These are phyloP conservation scores for Synchiropus splendidus DNA, from an alignment of 2,113 vertebrate species.

Conservation along the genomic window DNA sequence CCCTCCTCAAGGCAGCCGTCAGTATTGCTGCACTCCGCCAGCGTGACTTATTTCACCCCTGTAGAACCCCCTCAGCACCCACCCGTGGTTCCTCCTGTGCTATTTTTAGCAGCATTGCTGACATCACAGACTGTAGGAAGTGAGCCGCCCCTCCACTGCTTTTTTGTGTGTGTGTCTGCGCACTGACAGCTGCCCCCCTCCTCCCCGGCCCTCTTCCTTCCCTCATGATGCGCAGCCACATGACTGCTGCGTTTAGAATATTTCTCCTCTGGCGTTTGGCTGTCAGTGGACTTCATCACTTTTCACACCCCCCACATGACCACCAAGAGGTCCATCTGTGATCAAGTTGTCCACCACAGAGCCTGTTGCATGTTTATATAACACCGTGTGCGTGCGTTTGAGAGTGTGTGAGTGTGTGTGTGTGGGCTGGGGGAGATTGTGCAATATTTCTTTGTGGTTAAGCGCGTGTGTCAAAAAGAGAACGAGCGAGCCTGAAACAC, in stretches of 20 bases:
- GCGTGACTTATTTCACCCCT: too few relatives aligned
- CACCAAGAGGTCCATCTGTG: slow-evolving; percentile 45
- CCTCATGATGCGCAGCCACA: slow-evolving; percentile 35
- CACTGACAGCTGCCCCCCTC: slow-evolving; percentile 39
- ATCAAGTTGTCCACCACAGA: slow-evolving; percentile 37
- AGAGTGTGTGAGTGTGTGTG: slow-evolving; percentile 5
- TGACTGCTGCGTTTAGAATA: slow-evolving; percentile 16
- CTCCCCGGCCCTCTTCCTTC: slow-evolving; percentile 6
- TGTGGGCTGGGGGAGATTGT: slow-evolving; percentile 18
- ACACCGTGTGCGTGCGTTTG: too few relatives aligned
- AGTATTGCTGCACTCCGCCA: slow-evolving; percentile 6
- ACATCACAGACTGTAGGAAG: slow-evolving; percentile 58
- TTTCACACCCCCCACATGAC: slow-evolving; percentile 24
- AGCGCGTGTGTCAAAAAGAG: slow-evolving; percentile 6
- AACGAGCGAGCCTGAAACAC: slow-evolving; percentile 29
- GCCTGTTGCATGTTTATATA: slow-evolving; percentile 51
- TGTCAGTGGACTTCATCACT: slow-evolving; percentile 12
- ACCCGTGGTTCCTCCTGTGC: slow-evolving; percentile 19
- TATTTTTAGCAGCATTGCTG: slow-evolving; percentile 74
- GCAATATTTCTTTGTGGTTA: slow-evolving; percentile 17
- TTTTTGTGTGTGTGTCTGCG: too few relatives aligned
- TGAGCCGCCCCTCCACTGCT: slow-evolving; percentile 35
- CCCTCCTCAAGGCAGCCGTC: slow-evolving; percentile 11
- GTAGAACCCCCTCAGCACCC: slow-evolving; percentile 8
- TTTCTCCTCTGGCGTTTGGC: slow-evolving; percentile 13